phyloP scores from a whole-genome alignment of 2,113 vertebrate genomes.

The Cyrtonyx montezumae region DNA sequence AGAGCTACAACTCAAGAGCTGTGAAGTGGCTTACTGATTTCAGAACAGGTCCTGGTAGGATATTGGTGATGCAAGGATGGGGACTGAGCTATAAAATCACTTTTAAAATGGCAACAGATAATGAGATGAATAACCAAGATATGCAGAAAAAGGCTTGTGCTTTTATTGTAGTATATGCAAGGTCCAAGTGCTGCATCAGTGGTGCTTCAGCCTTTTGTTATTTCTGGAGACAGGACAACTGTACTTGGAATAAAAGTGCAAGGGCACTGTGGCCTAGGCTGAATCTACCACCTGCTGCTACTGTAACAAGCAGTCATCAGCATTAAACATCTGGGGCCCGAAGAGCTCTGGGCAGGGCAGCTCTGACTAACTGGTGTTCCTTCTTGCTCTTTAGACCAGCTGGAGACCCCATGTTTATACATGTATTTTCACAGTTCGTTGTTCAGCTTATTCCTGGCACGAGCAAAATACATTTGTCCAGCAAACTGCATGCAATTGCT shows the following conservation, averaged over 20 bases:
- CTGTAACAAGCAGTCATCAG: background rate
- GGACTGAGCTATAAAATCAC: background rate
- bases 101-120: background rate
- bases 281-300: background rate
- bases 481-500: conserved; percentile 18
- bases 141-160: background rate
- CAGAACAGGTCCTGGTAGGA: background rate
- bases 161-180: background rate
- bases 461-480: conserved; percentile 38
- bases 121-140: background rate
- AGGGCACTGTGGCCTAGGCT: background rate
- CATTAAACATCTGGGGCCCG: background rate
- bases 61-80: background rate
- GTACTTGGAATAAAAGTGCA: background rate
- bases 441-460: background rate
- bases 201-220: background rate
- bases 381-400: background rate
- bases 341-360: background rate
- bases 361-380: background rate
- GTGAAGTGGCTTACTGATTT: background rate
- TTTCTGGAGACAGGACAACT: background rate
- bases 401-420: background rate
- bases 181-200: background rate
- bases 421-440: conserved; percentile 15
- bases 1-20: background rate